Base-by-base conservation (phyloP, 2,888 invertebrate species). In the Clivina fossor region DNA sequence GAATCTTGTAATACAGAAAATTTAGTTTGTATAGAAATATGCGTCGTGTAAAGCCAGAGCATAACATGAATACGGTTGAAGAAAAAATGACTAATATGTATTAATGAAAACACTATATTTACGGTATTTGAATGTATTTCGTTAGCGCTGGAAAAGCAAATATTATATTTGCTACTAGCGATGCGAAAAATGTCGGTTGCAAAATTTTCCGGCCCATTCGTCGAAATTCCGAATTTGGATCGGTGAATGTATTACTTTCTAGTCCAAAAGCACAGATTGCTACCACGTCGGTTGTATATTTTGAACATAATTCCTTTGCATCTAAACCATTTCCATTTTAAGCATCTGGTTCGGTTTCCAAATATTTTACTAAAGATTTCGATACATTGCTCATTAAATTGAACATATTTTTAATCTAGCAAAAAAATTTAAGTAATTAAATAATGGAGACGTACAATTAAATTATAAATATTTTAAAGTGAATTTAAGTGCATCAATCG, bases 371-470 rank as follows among this genome's bases (percentile, higher is more conserved):
- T 59, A 81, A 64, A 35, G 69, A 68, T 4, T 70, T 61, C 7
- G 74, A 70, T 4, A 78, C 76, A 15, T 74, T 70, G 11, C 68
- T 65, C 4, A 81, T 72, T 2, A 78, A 68, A 0, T 76, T 72
- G 57, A 76, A 78, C 62, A 79, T 75, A 0, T 74, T 67, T 61
- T 79, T 80, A 20, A 76, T 71, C 70, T 71, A 35, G n/a, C n/a
- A n/a, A n/a, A n/a, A n/a, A n/a, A n/a, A n/a, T n/a, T n/a, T n/a
- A n/a, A n/a, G n/a, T n/a, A n/a, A n/a, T n/a, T n/a, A n/a, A n/a
- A n/a, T n/a, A n/a, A n/a, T n/a, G n/a, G n/a, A n/a, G n/a, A n/a
- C n/a, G n/a, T n/a, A n/a, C n/a, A n/a, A n/a, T n/a, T n/a, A n/a
- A n/a, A n/a, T n/a, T n/a, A n/a, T n/a, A n/a, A n/a, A n/a, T n/a